These are phyloP conservation scores for Galeruca laticollis DNA, from an alignment of 2,888 invertebrate species.

Conservation along the genomic window DNA sequence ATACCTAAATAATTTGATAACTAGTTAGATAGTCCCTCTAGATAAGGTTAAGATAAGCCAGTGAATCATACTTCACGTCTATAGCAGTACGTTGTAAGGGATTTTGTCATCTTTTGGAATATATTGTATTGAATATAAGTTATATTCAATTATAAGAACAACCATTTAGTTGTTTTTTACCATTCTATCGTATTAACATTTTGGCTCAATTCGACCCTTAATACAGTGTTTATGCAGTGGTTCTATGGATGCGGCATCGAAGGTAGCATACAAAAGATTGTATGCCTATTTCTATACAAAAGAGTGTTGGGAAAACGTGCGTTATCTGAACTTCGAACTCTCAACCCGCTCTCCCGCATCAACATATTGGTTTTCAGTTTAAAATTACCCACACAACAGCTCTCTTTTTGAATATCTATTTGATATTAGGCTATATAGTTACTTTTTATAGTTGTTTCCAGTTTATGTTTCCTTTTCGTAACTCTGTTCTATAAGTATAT, in stretches of 20 bases:
- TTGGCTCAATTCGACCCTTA: constrained; percentile 14
- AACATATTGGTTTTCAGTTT: constrained; percentile 42
- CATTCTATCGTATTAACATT: background rate
- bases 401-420: constrained; percentile 20
- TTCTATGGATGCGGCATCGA: constrained; percentile 5
- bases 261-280: constrained; percentile 30
- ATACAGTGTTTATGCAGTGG: background rate
- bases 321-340: constrained; percentile 42
- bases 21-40: too few species aligned
- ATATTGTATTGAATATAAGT: too few species aligned
- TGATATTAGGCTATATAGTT: constrained; percentile 2
- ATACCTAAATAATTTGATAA: too few species aligned
- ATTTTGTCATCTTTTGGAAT: too few species aligned
- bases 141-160: too few species aligned
- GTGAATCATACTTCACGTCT: too few species aligned
- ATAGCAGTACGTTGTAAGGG: too few species aligned
- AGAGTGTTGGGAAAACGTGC: constrained; percentile 39
- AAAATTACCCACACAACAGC: constrained; percentile 31
- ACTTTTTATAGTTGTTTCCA: background rate
- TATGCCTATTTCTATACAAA: constrained; percentile 35
- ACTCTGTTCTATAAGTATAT: too few species aligned
- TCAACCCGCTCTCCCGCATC: constrained; percentile 38
- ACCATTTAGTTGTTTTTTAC: too few species aligned
- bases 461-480: too few species aligned
- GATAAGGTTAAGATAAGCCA: too few species aligned